A percentile compares a stretch with the other conserved stretches of the same genome.
These are phyloP conservation scores for Planiliza haematocheilus DNA, from an alignment of 2,113 vertebrate genomes.

Conservation along the genomic window DNA sequence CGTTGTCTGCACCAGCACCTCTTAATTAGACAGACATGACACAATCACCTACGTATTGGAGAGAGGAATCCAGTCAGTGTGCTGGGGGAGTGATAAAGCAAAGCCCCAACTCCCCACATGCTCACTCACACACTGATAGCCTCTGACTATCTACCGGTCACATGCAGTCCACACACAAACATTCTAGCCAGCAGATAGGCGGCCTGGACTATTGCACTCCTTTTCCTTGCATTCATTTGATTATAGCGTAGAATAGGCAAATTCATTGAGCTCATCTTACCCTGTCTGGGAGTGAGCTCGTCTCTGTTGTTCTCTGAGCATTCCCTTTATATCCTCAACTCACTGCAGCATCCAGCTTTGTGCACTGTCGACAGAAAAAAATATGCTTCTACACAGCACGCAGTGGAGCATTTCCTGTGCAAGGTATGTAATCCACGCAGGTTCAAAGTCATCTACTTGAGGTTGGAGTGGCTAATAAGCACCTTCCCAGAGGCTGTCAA, in stretches of 20 bases:
- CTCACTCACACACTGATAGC: conserved; percentile 52
- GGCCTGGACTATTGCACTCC: conserved; percentile 37
- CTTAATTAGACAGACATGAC: conserved; percentile 74
- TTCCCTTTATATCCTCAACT: conserved; percentile 67
- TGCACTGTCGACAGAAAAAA: conserved; percentile 58
- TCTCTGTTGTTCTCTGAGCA: conserved; percentile 47
- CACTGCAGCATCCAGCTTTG: conserved; percentile 68
- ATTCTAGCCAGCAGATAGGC: conserved; percentile 73
- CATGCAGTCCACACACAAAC: conserved; percentile 58
- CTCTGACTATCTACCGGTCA: conserved; percentile 59
- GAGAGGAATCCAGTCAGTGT: conserved; percentile 62
- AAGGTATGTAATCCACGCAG: conserved; percentile 61
- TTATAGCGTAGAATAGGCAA: conserved; percentile 50
- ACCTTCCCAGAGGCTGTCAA: conserved; percentile 54
- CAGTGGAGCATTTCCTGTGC: conserved; percentile 55
- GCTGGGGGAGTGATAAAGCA: conserved; percentile 62
- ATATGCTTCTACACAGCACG: conserved; percentile 20
- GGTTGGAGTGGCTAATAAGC: conserved; percentile 38
- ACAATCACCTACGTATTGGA: conserved; percentile 61
- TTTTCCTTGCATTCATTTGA: conserved; percentile 62
- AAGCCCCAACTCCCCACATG: conserved; percentile 51
- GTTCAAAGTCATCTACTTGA: conserved; percentile 33
- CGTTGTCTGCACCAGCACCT: conserved; percentile 67
- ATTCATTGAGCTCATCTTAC: conserved; percentile 71
- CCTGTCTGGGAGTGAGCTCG: conserved; percentile 62